Percentiles rank a stretch among this genome's conserved stretches.
These are phyloP conservation scores for Pseudonaja textilis DNA, from an alignment of 2,113 vertebrate genomes.

Conservation along the genomic window DNA sequence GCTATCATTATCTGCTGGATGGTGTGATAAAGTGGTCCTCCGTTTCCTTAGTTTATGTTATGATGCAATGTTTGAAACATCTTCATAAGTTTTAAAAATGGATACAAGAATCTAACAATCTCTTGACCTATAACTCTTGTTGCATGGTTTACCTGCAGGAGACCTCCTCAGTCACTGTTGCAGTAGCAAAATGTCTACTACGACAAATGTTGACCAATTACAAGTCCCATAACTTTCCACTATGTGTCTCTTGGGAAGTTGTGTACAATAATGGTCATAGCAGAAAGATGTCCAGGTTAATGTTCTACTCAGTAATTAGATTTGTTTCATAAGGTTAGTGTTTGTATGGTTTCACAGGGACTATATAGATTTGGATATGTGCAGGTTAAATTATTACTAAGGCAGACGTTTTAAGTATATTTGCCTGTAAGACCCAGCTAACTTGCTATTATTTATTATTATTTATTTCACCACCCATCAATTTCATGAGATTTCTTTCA, in stretches of 20 bases:
- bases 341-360: too few species aligned
- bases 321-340: not conserved
- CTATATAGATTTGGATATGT: not conserved
- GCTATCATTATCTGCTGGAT: slow-evolving; percentile 13
- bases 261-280: slow-evolving; percentile 16
- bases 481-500: not conserved
- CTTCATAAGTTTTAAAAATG: not conserved
- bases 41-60: not conserved
- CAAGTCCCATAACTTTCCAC: slow-evolving; percentile 20
- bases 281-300: not conserved
- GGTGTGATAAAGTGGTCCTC: slow-evolving; percentile 9
- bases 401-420: not conserved
- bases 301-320: not conserved
- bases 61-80: slow-evolving; percentile 1
- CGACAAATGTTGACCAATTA: slow-evolving; percentile 6
- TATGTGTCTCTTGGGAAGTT: slow-evolving; percentile 23
- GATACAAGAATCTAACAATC: slow-evolving; percentile 18
- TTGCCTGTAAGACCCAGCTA: not conserved
- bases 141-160: slow-evolving; percentile 3
- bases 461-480: not conserved
- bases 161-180: slow-evolving; percentile 3
- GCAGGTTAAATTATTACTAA: not conserved
- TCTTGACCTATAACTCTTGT: not conserved
- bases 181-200: slow-evolving; percentile 10
- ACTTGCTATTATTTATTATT: not conserved